Evolutionary conservation across 2,888 invertebrate genomes (phyloP), one percentile per base, ranked within the genome.

Genomic region (Drosophila planitibia): DNA sequence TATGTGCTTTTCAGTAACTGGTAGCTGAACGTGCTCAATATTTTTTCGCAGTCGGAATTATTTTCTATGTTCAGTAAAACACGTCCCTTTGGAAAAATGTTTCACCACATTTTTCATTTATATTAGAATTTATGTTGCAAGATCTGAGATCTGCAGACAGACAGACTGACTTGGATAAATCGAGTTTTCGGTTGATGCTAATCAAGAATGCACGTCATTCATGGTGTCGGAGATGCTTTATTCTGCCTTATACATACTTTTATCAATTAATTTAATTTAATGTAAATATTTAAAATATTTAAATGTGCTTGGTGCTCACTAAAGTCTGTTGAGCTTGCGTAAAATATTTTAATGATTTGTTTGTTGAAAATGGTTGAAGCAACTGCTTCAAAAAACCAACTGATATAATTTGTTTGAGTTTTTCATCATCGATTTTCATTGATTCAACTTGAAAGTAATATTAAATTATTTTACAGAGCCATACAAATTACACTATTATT

Each of bases 401-500:
- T 22, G 5, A 47, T 2, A 9, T 2, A 4, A 9, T 47, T 16
- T 4, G 2, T 4, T 47, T 25, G 25, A 16, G 47, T 47, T 25
- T 16, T 25, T 47, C 47, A 25, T 25, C 4, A 47, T 25, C 4
- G 47, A 47, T 25, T 47, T 9, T 16, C 7, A 25, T 3, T 7
- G 1, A 47, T 47, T 16, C 9, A 41, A 39, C 12, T 14, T 39
- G 9, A 30, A n/a, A 14, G 19, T 9, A 4, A 51, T 9, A 51
- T 52, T 19, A 1, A 52, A 52, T 30, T 28, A 19, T 12, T 3
- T 2, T 30, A 3, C 22, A 32, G 35, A 41, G 25, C n/a, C 39
- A 54, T 55, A 54, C 22, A 58, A 61, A 52, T 62, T n/a, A 10
- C 37, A 9, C 32, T 4, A 28, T 52, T 47, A 67, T 67, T 41